These are phyloP conservation scores for Megalops cyprinoides DNA, from an alignment of 2,797 vertebrate genomes.

Conservation along the genomic window DNA sequence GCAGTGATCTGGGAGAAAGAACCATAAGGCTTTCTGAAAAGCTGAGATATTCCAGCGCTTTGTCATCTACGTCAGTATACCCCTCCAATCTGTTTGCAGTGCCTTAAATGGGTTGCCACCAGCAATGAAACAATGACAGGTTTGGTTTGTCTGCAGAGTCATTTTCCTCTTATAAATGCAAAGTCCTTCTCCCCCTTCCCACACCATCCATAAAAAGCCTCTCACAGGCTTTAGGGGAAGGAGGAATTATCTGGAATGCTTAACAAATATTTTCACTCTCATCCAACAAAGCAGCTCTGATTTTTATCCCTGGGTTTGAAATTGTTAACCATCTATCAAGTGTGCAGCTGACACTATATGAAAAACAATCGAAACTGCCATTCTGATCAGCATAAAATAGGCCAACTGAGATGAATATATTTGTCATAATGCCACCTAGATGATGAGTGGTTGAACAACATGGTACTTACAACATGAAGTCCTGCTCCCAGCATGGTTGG, in stretches of 20 bases:
- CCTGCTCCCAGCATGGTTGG: constrained; percentile 95
- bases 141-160: neutral
- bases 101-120: neutral
- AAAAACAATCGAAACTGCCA: neutral
- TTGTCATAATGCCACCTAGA: neutral
- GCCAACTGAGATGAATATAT: too few species aligned
- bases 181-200: neutral
- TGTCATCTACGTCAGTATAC: neutral
- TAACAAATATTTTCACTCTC: too few species aligned
- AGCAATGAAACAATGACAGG: neutral
- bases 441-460: neutral
- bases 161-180: neutral
- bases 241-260: too few species aligned
- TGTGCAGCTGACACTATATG: neutral
- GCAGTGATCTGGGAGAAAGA: neutral
- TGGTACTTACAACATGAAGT: constrained; percentile 97
- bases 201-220: too few species aligned
- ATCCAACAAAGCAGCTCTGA: too few species aligned
- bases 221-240: too few species aligned
- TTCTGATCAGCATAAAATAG: too few species aligned
- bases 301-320: too few species aligned
- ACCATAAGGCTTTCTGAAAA: neutral
- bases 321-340: too few species aligned
- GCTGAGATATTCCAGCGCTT: neutral
- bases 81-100: too few species aligned